Evolutionary conservation across 2,113 vertebrate genomes (phyloP), one percentile per base, ranked within the genome.

Genomic region (Madoqua kirkii): DNA sequence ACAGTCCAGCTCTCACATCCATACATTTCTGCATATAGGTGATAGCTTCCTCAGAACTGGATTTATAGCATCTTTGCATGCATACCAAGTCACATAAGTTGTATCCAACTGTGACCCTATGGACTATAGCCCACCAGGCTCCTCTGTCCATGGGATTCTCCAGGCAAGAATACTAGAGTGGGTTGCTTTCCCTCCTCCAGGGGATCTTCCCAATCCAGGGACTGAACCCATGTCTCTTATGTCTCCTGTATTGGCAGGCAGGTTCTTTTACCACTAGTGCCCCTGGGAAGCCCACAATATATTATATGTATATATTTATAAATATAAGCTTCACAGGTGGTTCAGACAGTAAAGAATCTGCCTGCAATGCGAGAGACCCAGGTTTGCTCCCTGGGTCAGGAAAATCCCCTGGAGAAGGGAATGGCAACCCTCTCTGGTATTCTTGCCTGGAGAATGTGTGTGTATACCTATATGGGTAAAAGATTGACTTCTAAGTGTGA

Each of bases 251-350:
- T 71, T 11, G 17, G 64, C 64, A 71, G n/a, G 19, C 9, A 36
- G n/a, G n/a, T 36, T 71, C 64, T 71, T 71, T 71, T 6, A 71
- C 64, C 64, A 71, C 64, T 36, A 71, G 64, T 3, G 9, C n/a
- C n/a, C n/a, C 17, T 71, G 64, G 64, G n/a, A 71, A 36, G 64
- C n/a, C n/a, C 0, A 5, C 4, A 0, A 21, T 21, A 71, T 71
- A 36, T 36, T 71, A 21, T 36, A 10, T 71, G 64, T 36, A 36
- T 71, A 3, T 71, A 71, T 5, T 71, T 71, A 71, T 21, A 21
- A 36, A 71, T 71, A 71, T 21, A 17, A 17, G 7, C 64, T 36
- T 71, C 0, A 0, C 17, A 36, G 64, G n/a, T 36, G 64, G 64
- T 19, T 71, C 64, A 71, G 17, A 62, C 6, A 62, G 29, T 62